Evolutionary conservation across 1,140 invertebrate genomes (phyloP).

Genomic region (honey bee (Apis mellifera)): DNA sequence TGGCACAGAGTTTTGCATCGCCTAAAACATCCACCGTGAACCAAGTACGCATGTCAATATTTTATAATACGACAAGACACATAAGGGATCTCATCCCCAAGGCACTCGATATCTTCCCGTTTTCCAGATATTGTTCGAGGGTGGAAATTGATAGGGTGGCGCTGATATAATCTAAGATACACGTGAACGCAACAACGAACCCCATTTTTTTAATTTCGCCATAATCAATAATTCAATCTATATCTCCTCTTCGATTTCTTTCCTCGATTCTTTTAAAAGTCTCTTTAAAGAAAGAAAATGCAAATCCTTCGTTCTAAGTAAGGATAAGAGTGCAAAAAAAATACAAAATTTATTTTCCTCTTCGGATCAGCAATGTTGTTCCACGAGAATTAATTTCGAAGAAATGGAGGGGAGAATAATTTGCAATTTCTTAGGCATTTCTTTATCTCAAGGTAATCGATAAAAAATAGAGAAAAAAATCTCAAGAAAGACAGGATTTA

Average conservation of each 20-base stretch:
- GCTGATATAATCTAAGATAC: constrained; percentile 51
- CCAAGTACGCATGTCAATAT: constrained; percentile 56
- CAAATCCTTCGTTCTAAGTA: neutral
- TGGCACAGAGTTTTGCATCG: constrained; percentile 43
- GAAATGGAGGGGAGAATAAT: too few relatives aligned
- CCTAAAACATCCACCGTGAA: constrained; percentile 59
- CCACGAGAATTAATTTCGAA: too few relatives aligned
- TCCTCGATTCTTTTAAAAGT: too few relatives aligned
- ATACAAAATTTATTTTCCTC: too few relatives aligned
- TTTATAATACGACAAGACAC: constrained; percentile 63
- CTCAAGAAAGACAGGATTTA: constrained; percentile 15
- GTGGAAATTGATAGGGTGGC: constrained; percentile 57
- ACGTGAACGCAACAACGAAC: constrained; percentile 28
- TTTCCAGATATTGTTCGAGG: constrained; percentile 51
- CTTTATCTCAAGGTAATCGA: too few relatives aligned
- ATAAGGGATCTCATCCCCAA: constrained; percentile 43
- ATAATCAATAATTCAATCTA: constrained; percentile 36
- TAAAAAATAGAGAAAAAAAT: neutral
- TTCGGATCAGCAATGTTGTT: too few relatives aligned
- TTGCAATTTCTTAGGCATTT: too few relatives aligned
- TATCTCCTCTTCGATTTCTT: neutral
- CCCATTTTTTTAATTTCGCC: constrained; percentile 35
- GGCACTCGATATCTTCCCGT: constrained; percentile 47
- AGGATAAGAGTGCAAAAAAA: too few relatives aligned
- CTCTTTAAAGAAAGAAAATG: neutral